Evolutionary conservation across 2,888 invertebrate species (phyloP).

Genomic region (Nasonovia ribisnigri): DNA sequence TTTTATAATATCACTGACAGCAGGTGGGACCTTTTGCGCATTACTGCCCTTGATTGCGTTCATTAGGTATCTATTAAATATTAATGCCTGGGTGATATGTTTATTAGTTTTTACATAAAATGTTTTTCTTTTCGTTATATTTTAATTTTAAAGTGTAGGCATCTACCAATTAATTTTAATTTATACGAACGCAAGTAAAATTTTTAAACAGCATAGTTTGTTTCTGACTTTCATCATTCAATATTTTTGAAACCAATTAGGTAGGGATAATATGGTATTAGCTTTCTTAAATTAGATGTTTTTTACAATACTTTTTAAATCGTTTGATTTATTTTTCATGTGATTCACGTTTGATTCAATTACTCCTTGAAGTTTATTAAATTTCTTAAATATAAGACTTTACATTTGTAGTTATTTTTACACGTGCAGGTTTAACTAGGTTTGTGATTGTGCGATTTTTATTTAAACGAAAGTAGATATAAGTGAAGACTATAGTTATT

Average conservation of each 20-base stretch:
- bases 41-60: background rate
- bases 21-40: background rate
- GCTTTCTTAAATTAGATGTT: background rate
- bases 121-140: background rate
- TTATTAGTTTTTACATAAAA: background rate
- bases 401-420: background rate
- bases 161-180: background rate
- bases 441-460: background rate
- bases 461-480: background rate
- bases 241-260: no score
- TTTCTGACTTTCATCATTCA: background rate
- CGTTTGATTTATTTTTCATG: background rate
- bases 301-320: background rate
- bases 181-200: background rate
- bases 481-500: background rate
- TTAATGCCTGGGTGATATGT: background rate
- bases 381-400: conserved; percentile 16
- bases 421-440: background rate
- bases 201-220: background rate
- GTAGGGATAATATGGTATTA: background rate
- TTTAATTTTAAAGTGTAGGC: background rate
- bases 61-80: background rate
- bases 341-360: background rate
- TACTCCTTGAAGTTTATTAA: background rate
- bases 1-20: background rate